Evolutionary conservation across 2,888 invertebrate species (phyloP).

Genomic region (Patella depressa): DNA sequence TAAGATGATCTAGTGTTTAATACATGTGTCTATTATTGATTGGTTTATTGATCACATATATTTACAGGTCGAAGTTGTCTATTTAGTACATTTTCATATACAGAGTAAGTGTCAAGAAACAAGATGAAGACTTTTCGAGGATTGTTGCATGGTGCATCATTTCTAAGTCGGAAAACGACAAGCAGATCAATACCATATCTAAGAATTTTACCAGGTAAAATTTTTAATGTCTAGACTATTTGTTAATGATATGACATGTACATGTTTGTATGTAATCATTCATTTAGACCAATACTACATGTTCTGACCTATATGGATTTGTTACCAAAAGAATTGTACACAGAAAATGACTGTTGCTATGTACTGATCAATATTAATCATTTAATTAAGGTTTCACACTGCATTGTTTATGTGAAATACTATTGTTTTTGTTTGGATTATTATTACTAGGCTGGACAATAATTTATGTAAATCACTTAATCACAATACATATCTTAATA

Average conservation of each 20-base stretch:
- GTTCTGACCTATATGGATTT: no score
- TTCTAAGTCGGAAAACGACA: background rate
- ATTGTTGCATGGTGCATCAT: constrained; percentile 8
- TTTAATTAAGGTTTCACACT: no score
- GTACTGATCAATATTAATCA: no score
- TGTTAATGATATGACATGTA: background rate
- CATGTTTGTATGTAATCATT: no score
- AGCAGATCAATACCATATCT: background rate
- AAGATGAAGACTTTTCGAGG: constrained; percentile 12
- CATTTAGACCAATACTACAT: no score
- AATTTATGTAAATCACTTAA: no score
- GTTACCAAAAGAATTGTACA: no score
- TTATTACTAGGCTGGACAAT: no score
- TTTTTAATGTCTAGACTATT: constrained; percentile 3
- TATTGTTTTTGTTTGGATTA: no score
- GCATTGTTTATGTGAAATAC: no score
- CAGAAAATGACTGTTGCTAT: no score
- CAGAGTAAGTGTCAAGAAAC: background rate
- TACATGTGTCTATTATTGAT: background rate
- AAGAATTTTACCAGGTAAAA: background rate
- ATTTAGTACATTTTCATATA: background rate
- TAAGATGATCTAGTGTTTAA: background rate
- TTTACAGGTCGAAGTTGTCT: background rate
- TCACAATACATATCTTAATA: no score
- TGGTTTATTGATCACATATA: background rate